Base-by-base conservation (phyloP, 2,888 invertebrate genomes). In the Meteorus colon region DNA sequence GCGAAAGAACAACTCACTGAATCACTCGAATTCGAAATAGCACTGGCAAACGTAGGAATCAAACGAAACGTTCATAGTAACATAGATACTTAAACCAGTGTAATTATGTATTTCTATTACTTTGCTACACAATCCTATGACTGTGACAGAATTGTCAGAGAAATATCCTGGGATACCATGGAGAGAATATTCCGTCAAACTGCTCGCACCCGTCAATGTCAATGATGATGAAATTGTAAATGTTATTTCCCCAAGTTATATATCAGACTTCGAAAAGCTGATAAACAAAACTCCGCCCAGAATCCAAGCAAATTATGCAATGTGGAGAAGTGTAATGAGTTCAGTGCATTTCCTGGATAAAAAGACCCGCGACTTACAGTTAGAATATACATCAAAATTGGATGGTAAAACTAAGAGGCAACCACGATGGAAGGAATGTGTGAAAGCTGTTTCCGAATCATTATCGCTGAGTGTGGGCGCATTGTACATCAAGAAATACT, bases 381-480 rank as follows among this genome's bases (percentile, higher is more conserved):
- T 97, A 71, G 92, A 94, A 51, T 97, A 96, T 89, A 94, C 94
- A 71, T 95, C 96, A 0, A 94, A 94, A 0, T 91, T 97, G 6
- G 95, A 95, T 4, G 97, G 97, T 0, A 94, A 87, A 94, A 95
- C 96, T 0, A 96, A 96, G 86, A 91, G 96, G 74, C 96, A 96
- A 88, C 94, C 96, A 60, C 92, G 97, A 24, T 97, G 97, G 97
- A 97, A 97, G 91, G 96, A 97, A 88, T 97, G 97, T 87, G 94
- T 96, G 29, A 96, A 96, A 82, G 94, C 95, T 14, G 93, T 95
- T 34, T 93, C 95, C 79, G 94, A 94, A 85, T 14, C 63, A 62
- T 73, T 74, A 16, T 70, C 73, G 16, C 93, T 95, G 76, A 94
- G 95, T 14, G 94, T 95, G 45, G 97, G 97, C 37, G 95, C 97